phyloP scores from a whole-genome alignment of 2,113 vertebrate genomes.

The Sapayoa aenigma region DNA sequence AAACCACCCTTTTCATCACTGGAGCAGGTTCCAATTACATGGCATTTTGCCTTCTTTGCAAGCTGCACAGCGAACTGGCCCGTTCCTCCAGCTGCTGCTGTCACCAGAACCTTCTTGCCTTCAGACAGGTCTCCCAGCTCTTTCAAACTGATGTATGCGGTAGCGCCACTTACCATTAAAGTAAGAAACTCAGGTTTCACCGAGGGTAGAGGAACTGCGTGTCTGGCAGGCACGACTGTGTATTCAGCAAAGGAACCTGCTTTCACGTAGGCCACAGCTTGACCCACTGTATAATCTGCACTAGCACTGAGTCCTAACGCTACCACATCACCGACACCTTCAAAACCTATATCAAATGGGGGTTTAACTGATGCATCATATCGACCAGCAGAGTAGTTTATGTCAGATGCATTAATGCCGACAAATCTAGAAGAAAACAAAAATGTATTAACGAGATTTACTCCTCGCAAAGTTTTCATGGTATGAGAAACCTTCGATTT shows the following conservation, averaged over 20 bases:
- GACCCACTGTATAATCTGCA: conserved; percentile 79
- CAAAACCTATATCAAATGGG: conserved; percentile 88
- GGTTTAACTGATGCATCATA: conserved; percentile 82
- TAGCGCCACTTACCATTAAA: conserved; percentile 85
- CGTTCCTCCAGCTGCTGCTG: conserved; percentile 87
- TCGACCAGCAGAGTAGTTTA: conserved; percentile 90
- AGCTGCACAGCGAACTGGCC: conserved; percentile 93
- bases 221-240: conserved; percentile 78
- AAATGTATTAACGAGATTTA: conserved; percentile 28
- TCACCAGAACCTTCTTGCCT: conserved; percentile 87
- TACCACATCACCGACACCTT: conserved; percentile 90
- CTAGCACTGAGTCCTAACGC: conserved; percentile 89
- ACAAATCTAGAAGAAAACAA: conserved; percentile 84
- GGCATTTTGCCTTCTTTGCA: conserved; percentile 87
- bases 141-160: conserved; percentile 86
- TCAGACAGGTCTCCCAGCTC: conserved; percentile 81
- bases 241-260: conserved; percentile 90
- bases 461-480: background rate
- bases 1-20: conserved; percentile 85
- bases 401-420: conserved; percentile 92
- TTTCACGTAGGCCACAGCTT: conserved; percentile 82
- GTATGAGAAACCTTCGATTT: background rate
- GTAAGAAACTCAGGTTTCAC: conserved; percentile 83
- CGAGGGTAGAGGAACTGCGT: conserved; percentile 75
- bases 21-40: conserved; percentile 90